Evolutionary conservation across 2,797 vertebrate species (phyloP).

Genomic region (Coccyzus lansbergi): DNA sequence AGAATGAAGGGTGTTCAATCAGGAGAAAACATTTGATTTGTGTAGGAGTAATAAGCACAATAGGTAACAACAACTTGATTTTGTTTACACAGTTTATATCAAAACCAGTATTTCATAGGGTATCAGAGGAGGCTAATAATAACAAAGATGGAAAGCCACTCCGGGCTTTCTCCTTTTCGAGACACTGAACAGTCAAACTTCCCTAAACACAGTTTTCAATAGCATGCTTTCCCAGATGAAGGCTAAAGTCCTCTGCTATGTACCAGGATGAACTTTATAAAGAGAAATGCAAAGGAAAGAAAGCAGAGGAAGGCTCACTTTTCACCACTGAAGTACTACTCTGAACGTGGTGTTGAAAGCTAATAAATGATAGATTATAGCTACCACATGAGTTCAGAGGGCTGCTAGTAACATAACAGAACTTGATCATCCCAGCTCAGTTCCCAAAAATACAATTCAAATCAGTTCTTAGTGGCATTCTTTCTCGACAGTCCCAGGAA

Average conservation of each 20-base stretch:
- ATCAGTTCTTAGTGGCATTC: neutral
- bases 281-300: neutral
- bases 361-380: neutral
- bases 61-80: neutral
- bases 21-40: constrained; percentile 1
- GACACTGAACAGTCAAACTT: neutral
- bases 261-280: neutral
- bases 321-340: neutral
- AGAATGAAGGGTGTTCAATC: neutral
- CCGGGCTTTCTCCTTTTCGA: neutral
- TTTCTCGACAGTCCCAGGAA: neutral
- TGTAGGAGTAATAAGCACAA: neutral
- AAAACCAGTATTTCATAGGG: neutral
- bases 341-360: neutral
- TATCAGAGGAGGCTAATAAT: neutral
- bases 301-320: neutral
- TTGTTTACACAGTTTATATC: neutral
- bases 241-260: neutral
- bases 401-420: neutral
- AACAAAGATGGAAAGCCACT: neutral
- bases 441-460: neutral
- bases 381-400: neutral
- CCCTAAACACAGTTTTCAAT: neutral
- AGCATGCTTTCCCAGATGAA: neutral
- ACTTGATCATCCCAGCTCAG: neutral